Evolutionary conservation across 64 coral and sea anemone genomes (phyloP).

Genomic region (Anthopleura sola): DNA sequence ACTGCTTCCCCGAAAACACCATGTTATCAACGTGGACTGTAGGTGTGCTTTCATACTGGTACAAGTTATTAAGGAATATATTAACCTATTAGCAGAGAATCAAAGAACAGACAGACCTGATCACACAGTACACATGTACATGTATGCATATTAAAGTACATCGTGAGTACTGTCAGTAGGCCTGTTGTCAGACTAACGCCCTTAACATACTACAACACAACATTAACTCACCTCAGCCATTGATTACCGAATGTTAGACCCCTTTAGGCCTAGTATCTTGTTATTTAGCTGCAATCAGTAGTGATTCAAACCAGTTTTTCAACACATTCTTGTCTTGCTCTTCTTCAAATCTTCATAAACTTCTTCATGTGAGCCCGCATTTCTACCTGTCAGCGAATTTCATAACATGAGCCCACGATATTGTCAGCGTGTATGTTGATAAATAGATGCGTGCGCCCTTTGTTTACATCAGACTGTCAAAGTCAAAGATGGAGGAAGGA

Average conservation of each 20-base stretch:
- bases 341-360: not conserved
- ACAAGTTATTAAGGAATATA: not conserved
- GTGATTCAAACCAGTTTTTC: not conserved
- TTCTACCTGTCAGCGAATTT: not conserved
- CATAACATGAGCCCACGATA: constrained; percentile 4
- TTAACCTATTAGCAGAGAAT: not conserved
- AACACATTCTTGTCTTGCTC: not conserved
- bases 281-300: not conserved
- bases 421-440: constrained; percentile 26
- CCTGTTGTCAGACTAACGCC: not conserved
- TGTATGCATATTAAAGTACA: no score
- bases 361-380: constrained; percentile 21
- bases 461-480: constrained; percentile 84
- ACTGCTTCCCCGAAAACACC: not conserved
- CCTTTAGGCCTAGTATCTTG: not conserved
- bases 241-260: not conserved
- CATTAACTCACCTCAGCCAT: not conserved
- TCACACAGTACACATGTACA: no score
- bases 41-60: not conserved
- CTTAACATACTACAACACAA: not conserved
- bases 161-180: not conserved
- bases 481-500: constrained; percentile 66
- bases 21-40: not conserved
- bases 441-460: constrained; percentile 33
- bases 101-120: not conserved